Evolutionary conservation across 2,797 vertebrate genomes (phyloP), one percentile per base, ranked within the genome.

Genomic region (Tinamus major): DNA sequence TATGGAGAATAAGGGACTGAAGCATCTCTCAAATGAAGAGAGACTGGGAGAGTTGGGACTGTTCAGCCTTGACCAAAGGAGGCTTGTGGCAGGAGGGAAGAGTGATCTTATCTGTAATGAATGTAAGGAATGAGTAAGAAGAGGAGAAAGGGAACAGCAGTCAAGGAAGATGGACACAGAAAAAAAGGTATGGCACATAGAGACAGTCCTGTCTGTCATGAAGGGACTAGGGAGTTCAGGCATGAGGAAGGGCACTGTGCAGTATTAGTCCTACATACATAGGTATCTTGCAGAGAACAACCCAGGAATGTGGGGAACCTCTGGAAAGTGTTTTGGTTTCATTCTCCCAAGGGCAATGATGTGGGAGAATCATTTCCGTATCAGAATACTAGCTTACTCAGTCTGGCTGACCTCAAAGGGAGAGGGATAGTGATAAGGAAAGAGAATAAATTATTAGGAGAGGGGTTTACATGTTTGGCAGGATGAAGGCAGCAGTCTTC

Each of bases 401-500:
- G 61, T 19, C 26, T 84, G 95, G 77, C 74, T 75, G 91, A 78
- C 90, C 46, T 80, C 65, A 80, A 77, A n/a, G 9, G 44, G 41
- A 92, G 33, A 42, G 88, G 11, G 19, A 62, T 77, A 13, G 21
- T 59, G 65, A 86, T 55, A 81, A 95, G 58, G 33, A 29, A 79
- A 62, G 67, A 90, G 44, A 92, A 80, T 63, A 94, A 95, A 87
- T 64, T 67, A 87, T 64, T 67, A 41, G 75, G 77, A 39, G 69
- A 41, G 58, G 62, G 46, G 1, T 91, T 94, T 82, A 13, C 23
- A 53, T 49, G 49, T 48, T 93, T 91, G 62, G 46, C 94, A 95
- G 56, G 51, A 64, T 84, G 53, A 77, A 91, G 86, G 58, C 75
- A 96, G 89, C 48, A 92, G 85, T n/a, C 63, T 96, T 96, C 86